Evolutionary conservation across 2,888 invertebrate species (phyloP), one percentile per base, ranked within the genome.

Genomic region (Crematogaster levior): DNA sequence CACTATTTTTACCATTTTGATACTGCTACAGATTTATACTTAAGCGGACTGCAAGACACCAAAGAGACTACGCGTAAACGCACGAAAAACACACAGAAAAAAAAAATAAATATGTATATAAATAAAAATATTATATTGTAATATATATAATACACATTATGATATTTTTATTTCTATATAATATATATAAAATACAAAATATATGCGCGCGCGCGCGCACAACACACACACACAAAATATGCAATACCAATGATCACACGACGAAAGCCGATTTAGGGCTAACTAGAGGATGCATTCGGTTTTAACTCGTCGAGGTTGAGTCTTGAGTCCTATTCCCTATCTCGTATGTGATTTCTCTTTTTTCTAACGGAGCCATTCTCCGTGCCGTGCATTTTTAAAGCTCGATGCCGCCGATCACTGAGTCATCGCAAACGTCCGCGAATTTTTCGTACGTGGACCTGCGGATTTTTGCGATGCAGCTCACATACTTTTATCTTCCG

Each of bases 1-100:
- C 95, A 96, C 96, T 87, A 96, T 97, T 95, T 95, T 97, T 95
- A 96, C 96, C 94, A 96, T 97, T 94, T 95, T 97, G 93, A 95
- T 97, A 95, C 95, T 97, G 93, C 96, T 97, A 94, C 97, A 96
- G 94, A 94, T 96, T 93, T 96, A 96, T 95, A 95, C 95, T 90
- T 96, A 95, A 95, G 87, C 77, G 68, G 48, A 73, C 82, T 66
- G 80, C 72, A 73, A 66, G 72, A 88, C 66, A 70, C 82, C 70
- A 83, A 80, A 43, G 63, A 73, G 66, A 80, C 56, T 60, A 82
- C 40, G 68, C 75, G 53, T 77, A 53, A 66, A 48, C 30, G 56
- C 70, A 77, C 77, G 70, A 61, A 43, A 56, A 27, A 27, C 24
- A 65, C 53, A 68, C 6, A 77, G 0, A 15, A 5, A 68, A 21